Base-by-base conservation (phyloP, 2,797 vertebrate species). In the Rhabdophis nuchalis region DNA sequence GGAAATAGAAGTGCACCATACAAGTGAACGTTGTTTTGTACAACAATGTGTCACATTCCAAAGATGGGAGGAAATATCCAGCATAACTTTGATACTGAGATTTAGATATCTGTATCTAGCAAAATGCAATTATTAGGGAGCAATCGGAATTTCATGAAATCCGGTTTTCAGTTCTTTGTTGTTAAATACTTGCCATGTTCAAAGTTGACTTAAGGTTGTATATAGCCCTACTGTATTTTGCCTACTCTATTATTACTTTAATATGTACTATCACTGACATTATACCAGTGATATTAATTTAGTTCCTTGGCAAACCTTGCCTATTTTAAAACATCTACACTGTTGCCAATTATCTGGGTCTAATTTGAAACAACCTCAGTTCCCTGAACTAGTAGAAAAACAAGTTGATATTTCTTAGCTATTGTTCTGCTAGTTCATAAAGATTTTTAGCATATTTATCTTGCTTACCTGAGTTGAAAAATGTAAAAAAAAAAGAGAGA, bases 361-460 rank as follows among this genome's bases (percentile, higher is more conserved):
- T 18, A n/a, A 1, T 92, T 61, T 86, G 87, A 82, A 57, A 11
- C 58, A 57, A 93, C 94, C 5, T 1, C 52, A 12, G 13, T 3
- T 90, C 13, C 53, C 14, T 41, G 54, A 86, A 85, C 87, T 88
- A n/a, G 0, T 87, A 50, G 92, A 93, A 93, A 96, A 93, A 93
- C 94, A 95, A 96, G 94, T 92, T 94, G 0, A 77, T 92, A 93
- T 96, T 96, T 95, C 82, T 68, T 89, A 87, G 57, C 86, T 95
- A 93, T 93, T 91, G 85, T 94, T 91, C 93, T 60, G 89, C 56
- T 91, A 86, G 11, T 29, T 93, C n/a, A 90, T 92, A 77, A 90
- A 0, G 54, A 86, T 92, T 93, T 60, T 82, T 0, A 0, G 86
- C 89, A 94, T 90, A 90, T 87, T 89, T 50, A 54, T 88, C 90